Conservation (phyloP, 2,797 vertebrate species). For the Mormyrops attenuatus region DNA sequence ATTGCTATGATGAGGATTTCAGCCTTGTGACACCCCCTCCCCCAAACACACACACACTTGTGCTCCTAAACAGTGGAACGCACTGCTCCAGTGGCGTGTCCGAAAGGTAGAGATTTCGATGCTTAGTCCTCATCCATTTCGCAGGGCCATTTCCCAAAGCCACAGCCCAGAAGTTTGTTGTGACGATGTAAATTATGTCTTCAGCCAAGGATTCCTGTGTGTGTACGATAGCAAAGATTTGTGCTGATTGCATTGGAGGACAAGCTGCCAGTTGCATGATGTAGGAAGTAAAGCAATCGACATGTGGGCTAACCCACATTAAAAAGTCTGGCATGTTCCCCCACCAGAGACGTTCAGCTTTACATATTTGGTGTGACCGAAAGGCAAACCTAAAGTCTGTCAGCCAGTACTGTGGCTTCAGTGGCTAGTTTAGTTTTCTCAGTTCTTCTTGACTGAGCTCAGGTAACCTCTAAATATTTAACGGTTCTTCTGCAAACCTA, state of each 20-base stretch:
- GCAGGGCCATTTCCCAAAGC: not conserved
- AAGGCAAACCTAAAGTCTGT: slow-evolving; percentile 42
- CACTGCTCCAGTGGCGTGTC: not conserved
- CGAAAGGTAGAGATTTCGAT: not conserved
- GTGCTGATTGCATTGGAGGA: not conserved
- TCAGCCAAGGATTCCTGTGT: not conserved
- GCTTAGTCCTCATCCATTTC: not conserved
- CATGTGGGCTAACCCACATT: not conserved
- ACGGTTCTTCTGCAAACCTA: slow-evolving; percentile 24
- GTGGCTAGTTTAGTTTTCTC: slow-evolving; percentile 28
- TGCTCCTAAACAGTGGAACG: not conserved
- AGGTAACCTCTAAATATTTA: slow-evolving; percentile 51
- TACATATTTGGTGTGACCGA: not conserved
- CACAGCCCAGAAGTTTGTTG: not conserved
- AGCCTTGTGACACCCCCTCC: not conserved
- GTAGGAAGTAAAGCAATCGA: not conserved
- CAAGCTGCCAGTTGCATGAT: not conserved
- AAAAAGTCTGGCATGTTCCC: not conserved
- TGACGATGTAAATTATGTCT: not conserved
- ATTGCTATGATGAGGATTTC: not conserved
- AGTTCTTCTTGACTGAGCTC: slow-evolving; percentile 37
- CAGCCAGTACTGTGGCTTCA: slow-evolving; percentile 31
- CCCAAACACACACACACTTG: not conserved
- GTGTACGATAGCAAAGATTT: not conserved
- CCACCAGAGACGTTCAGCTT: not conserved